phyloP scores from a whole-genome alignment of 2,797 vertebrate genomes.

The Carduelis carduelis region DNA sequence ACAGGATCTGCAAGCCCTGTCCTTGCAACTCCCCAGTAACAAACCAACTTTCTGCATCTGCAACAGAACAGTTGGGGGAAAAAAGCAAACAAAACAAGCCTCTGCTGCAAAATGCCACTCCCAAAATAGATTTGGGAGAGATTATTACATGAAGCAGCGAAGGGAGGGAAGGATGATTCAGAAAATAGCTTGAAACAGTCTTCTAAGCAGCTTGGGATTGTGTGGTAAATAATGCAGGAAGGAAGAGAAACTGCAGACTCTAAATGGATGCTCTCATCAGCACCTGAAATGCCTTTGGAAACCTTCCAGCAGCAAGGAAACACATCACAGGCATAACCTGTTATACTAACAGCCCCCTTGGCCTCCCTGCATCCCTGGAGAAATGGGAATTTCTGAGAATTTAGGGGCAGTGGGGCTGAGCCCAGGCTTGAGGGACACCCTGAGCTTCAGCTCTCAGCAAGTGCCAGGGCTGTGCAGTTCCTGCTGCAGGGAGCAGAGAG shows the following conservation, averaged over 20 bases:
- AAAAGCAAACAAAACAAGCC: not conserved
- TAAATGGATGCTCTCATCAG: conserved; percentile 34
- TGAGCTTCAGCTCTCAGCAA: not conserved
- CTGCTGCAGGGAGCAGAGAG: not conserved
- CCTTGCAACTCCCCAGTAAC: not conserved
- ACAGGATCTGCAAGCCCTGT: not conserved
- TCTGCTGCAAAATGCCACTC: conserved; percentile 37
- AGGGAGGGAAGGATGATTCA: conserved; percentile 19
- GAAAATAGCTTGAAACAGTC: conserved; percentile 32
- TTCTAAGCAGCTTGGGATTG: not conserved
- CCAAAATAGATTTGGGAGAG: conserved; percentile 21
- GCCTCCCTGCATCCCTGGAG: not conserved
- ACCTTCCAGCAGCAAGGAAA: conserved; percentile 1
- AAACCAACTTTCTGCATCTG: not conserved
- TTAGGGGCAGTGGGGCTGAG: not conserved
- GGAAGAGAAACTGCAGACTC: conserved; percentile 40
- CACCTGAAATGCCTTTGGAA: conserved; percentile 10
- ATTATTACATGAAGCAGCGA: conserved; percentile 7
- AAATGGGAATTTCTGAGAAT: not conserved
- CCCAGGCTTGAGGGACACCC: not conserved
- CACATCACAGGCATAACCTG: not conserved
- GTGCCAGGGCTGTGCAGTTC: not conserved
- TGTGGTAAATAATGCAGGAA: conserved; percentile 61
- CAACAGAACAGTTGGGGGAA: not conserved
- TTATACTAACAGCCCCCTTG: not conserved